phyloP scores from a whole-genome alignment of 2,113 vertebrate genomes.

The Channa argus region DNA sequence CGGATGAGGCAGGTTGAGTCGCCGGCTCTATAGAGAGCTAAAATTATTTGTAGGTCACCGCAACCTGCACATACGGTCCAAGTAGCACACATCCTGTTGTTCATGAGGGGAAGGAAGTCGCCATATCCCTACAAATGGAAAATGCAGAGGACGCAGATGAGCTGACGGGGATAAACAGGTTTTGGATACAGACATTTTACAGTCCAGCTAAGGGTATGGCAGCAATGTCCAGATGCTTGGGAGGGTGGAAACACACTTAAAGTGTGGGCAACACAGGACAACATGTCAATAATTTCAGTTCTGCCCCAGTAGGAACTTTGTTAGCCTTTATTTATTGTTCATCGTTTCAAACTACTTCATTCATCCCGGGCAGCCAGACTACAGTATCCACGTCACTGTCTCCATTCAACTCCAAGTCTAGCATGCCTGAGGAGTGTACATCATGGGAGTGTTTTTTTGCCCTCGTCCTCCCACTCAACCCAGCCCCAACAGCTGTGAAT shows the following conservation, averaged over 20 bases:
- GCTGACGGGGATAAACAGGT: conserved; percentile 61
- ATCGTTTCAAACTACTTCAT: conserved; percentile 15
- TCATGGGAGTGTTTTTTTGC: conserved; percentile 48
- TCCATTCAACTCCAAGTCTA: conserved; percentile 16
- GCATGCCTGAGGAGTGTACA: conserved; percentile 36
- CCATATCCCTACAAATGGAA: conserved; percentile 54
- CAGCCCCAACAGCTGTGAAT: conserved; percentile 71
- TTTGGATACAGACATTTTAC: conserved; percentile 43
- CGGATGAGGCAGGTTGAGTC: neutral
- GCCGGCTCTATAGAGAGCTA: neutral
- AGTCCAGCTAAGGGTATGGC: conserved; percentile 30
- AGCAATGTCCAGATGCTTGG: neutral
- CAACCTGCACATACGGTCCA: conserved; percentile 36
- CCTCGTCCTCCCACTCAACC: conserved; percentile 46
- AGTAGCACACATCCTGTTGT: conserved; percentile 74
- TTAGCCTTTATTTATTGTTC: too few species aligned
- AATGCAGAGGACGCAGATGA: conserved; percentile 56
- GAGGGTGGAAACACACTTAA: conserved; percentile 30
- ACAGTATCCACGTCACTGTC: conserved; percentile 13
- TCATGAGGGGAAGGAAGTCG: conserved; percentile 67
- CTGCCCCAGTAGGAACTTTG: neutral
- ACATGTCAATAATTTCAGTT: neutral
- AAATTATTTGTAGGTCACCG: conserved; percentile 57
- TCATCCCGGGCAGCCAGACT: conserved; percentile 5
- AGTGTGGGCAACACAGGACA: neutral